These are phyloP conservation scores for Diuraphis noxia DNA, from an alignment of 1,140 invertebrate genomes.

Conservation along the genomic window DNA sequence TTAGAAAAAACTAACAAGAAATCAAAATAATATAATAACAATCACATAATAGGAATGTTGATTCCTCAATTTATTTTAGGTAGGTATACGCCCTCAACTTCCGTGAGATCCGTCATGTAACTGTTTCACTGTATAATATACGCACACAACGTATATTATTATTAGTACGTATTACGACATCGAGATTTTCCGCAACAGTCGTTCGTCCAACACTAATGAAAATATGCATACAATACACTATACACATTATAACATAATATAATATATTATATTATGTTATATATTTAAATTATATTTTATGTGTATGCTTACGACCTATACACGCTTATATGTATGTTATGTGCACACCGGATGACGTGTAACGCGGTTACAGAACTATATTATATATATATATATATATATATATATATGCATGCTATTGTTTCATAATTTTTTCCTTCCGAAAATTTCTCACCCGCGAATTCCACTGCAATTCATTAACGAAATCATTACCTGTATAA, in stretches of 20 bases:
- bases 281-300: neutral
- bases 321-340: neutral
- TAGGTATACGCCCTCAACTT: neutral
- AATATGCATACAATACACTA: neutral
- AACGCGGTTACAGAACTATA: neutral
- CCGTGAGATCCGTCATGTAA: slow-evolving; percentile 9
- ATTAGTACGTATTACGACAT: neutral
- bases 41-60: neutral
- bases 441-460: neutral
- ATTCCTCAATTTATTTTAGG: neutral
- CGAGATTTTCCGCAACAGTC: neutral
- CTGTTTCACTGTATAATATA: neutral
- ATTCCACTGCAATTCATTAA: slow-evolving; percentile 1
- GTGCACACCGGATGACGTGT: slow-evolving; percentile 3
- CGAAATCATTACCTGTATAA: neutral
- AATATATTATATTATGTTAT: neutral
- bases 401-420: neutral
- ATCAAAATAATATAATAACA: neutral
- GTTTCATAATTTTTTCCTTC: slow-evolving; percentile 1
- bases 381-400: neutral
- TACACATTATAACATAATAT: neutral
- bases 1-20: neutral
- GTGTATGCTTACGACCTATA: neutral
- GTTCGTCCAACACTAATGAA: neutral
- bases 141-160: neutral